These are phyloP conservation scores for Cancer borealis DNA, from an alignment of 2,888 invertebrate genomes.

Conservation along the genomic window DNA sequence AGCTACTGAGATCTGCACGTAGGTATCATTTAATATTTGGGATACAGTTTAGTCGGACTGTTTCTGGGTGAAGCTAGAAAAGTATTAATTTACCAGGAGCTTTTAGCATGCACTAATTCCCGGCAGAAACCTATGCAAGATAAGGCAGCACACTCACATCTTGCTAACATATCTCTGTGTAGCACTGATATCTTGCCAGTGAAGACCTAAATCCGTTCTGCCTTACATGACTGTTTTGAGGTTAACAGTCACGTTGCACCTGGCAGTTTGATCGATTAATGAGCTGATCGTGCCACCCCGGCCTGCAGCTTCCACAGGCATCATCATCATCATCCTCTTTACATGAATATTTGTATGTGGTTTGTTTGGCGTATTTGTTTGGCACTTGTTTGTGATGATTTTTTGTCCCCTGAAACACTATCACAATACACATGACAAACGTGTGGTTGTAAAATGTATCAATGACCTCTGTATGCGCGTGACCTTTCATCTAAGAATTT, in stretches of 20 bases:
- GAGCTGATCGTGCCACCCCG: slow-evolving; percentile 6
- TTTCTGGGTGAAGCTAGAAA: too few species aligned
- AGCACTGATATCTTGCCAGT: too few species aligned
- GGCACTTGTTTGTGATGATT: background rate
- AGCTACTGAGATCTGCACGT: too few species aligned
- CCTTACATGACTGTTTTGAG: background rate
- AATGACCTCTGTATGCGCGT: background rate
- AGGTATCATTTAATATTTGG: too few species aligned
- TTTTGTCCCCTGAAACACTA: background rate
- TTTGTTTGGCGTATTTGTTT: background rate
- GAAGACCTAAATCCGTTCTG: background rate
- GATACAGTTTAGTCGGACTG: too few species aligned
- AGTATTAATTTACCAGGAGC: too few species aligned
- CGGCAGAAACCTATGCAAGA: too few species aligned
- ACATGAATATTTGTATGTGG: background rate
- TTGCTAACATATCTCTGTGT: too few species aligned
- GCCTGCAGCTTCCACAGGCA: background rate
- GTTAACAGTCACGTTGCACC: background rate
- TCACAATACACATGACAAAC: background rate
- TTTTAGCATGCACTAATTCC: too few species aligned
- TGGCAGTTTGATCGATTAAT: background rate
- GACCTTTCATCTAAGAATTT: background rate
- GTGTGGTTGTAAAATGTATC: background rate
- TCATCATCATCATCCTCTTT: background rate
- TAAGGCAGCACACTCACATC: too few species aligned